A percentile compares a stretch with the other conserved stretches of the same genome.
Conservation (phyloP, 1,140 invertebrate species). For the Zaprionus camerounensis region DNA sequence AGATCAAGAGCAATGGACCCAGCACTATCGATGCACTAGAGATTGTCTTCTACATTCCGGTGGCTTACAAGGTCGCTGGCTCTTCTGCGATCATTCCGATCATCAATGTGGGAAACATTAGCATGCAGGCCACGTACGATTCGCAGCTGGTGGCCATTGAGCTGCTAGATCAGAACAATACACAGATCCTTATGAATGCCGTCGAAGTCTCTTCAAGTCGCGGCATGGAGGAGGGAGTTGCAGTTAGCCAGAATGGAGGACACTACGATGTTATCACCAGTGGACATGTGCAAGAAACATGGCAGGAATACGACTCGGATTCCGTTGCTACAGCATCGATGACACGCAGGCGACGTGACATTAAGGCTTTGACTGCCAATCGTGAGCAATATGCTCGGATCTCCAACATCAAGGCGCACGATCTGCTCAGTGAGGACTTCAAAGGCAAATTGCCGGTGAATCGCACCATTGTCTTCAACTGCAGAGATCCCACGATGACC, state of each 20-base stretch:
- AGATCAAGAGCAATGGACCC: slow-evolving; percentile 79
- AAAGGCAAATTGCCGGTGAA: slow-evolving; percentile 76
- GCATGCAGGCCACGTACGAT: slow-evolving; percentile 74
- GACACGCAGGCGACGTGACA: slow-evolving; percentile 60
- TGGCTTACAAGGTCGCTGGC: slow-evolving; percentile 70
- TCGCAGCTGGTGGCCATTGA: slow-evolving; percentile 64
- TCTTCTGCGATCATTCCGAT: slow-evolving; percentile 62
- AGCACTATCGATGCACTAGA: slow-evolving; percentile 73
- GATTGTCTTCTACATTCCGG: slow-evolving; percentile 71
- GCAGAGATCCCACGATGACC: slow-evolving; percentile 71
- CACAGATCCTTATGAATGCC: slow-evolving; percentile 63
- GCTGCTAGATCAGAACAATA: slow-evolving; percentile 70
- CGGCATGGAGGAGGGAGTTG: slow-evolving; percentile 14
- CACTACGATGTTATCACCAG: slow-evolving; percentile 60
- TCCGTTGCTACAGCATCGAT: slow-evolving; percentile 59
- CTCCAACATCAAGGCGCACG: slow-evolving; percentile 66
- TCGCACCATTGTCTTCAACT: slow-evolving; percentile 83
- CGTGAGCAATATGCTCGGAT: slow-evolving; percentile 80
- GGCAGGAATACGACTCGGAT: slow-evolving; percentile 50
- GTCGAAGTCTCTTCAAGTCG: slow-evolving; percentile 48
- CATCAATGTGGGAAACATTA: slow-evolving; percentile 69
- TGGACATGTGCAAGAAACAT: slow-evolving; percentile 55
- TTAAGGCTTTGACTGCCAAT: slow-evolving; percentile 64
- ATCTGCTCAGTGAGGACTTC: slow-evolving; percentile 74
- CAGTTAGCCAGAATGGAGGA: slow-evolving; percentile 50